A percentile compares a stretch with the other conserved stretches of the same genome.
These are phyloP conservation scores for Dreissena rostriformis DNA, from an alignment of 1,140 invertebrate species.

Conservation along the genomic window DNA sequence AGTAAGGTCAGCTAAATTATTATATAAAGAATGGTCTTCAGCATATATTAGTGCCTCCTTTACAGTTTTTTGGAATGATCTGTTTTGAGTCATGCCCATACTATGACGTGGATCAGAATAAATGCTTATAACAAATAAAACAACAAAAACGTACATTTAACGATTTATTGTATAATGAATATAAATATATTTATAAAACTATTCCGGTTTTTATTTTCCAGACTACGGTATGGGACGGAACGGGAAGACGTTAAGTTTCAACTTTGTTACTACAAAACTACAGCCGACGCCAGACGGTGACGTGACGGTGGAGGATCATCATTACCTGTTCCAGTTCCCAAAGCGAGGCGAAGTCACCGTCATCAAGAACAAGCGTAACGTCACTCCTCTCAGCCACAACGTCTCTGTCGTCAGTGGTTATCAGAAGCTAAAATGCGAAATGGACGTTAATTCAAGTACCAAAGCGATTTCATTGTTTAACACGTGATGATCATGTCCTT, in stretches of 20 bases:
- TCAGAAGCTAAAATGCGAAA: conserved; percentile 46
- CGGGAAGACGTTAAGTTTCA: conserved; percentile 37
- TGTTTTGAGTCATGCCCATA: background rate
- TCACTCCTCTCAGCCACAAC: conserved; percentile 10
- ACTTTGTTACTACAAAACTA: background rate
- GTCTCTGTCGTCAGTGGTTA: conserved; percentile 40
- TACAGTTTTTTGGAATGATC: no score
- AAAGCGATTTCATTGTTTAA: conserved; percentile 37
- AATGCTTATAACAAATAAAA: no score
- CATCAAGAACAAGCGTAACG: conserved; percentile 8
- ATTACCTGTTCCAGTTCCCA: conserved; percentile 17
- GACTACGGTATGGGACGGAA: conserved; percentile 45
- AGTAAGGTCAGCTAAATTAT: no score
- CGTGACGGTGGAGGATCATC: conserved; percentile 26
- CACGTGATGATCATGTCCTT: conserved; percentile 9
- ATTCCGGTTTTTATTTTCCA: conserved; percentile 27
- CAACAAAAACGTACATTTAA: no score
- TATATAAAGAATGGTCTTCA: no score
- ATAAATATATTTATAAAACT: background rate
- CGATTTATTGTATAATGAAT: no score
- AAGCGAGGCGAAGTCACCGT: conserved; percentile 40
- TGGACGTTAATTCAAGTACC: conserved; percentile 51
- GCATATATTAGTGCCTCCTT: no score
- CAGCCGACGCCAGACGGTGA: background rate
- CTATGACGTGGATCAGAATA: no score